phyloP scores from a whole-genome alignment of 53 echinoderm and acorn worm species.

The Mesocentrotus franciscanus region DNA sequence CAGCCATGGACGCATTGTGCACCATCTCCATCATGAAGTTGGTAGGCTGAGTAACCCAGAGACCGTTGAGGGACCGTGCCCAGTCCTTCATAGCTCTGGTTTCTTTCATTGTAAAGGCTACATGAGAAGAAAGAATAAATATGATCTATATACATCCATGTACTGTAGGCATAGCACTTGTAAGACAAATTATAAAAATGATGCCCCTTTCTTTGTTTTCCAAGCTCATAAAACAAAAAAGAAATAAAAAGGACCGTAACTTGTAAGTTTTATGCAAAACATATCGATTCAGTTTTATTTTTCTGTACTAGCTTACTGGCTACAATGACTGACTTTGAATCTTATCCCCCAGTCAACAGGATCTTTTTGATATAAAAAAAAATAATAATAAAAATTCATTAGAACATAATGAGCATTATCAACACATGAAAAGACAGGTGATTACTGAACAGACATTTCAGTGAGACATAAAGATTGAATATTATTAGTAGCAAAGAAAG shows the following conservation, averaged over 20 bases:
- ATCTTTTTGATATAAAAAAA: too few species aligned
- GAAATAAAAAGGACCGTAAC: too few species aligned
- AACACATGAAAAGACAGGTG: neutral
- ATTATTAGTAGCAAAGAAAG: neutral
- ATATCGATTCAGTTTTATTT: too few species aligned
- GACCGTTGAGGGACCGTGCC: conserved; percentile 93
- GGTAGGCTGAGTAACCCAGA: conserved; percentile 95
- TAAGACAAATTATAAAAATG: neutral
- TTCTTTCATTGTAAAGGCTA: conserved; percentile 84
- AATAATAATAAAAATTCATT: too few species aligned
- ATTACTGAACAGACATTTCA: neutral
- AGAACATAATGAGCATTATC: too few species aligned
- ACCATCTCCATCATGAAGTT: conserved; percentile 94
- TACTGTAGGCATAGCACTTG: neutral
- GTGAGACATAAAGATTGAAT: neutral
- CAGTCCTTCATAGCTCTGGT: conserved; percentile 83
- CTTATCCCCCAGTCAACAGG: too few species aligned
- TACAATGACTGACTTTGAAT: neutral
- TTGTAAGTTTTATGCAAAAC: too few species aligned
- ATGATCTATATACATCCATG: neutral
- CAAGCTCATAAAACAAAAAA: neutral
- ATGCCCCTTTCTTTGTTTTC: neutral
- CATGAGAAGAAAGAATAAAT: neutral
- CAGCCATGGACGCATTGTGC: conserved; percentile 88
- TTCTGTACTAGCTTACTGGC: too few species aligned